Evolutionary conservation across 2,113 vertebrate species (phyloP), one percentile per base, ranked within the genome.

Genomic region (Sprattus sprattus): DNA sequence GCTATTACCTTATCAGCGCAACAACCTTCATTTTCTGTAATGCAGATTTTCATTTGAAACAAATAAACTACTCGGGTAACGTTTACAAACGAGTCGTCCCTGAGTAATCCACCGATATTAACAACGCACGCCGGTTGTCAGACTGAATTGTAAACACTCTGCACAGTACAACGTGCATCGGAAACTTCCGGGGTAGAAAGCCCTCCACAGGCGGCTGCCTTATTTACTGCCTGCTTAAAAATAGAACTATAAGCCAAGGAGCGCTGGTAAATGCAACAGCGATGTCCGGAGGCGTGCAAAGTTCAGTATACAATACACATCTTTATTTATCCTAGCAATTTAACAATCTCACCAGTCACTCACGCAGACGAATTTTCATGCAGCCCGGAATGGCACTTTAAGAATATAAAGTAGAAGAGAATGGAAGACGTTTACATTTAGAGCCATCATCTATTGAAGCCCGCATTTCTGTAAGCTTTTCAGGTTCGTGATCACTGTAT

Each of bases 1-100:
- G 32, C 71, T 39, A 78, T 92, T 95, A 95, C 95, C 95, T 95
- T 90, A 96, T 95, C 82, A 96, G 89, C 82, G 95, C 95, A 84
- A 95, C 95, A 47, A 95, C 94, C 90, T 94, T 95, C 95, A 96
- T 96, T 88, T 85, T 93, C 60, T 78, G 89, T 67, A 81, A 81
- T 71, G 1, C 81, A 75, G 6, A 85, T 1, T 81, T n/a, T 45
- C 60, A 87, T 80, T 64, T 25, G 6, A 52, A 22, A 6, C 1
- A 5, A 18, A 39, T 81, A 0, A 81, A 83, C 45, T 6, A 0
- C n/a, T 25, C 2, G 9, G 44, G 25, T 4, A 39, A 39, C 28
- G 71, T 39, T 78, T 78, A 5, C 39, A 78, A 44, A 44, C 2
- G 8, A 28, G 25, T 5, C 28, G 3, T 16, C 32, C 13, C 18